Base-by-base conservation (phyloP, 2,888 invertebrate genomes). In the Tiliacea aurago region DNA sequence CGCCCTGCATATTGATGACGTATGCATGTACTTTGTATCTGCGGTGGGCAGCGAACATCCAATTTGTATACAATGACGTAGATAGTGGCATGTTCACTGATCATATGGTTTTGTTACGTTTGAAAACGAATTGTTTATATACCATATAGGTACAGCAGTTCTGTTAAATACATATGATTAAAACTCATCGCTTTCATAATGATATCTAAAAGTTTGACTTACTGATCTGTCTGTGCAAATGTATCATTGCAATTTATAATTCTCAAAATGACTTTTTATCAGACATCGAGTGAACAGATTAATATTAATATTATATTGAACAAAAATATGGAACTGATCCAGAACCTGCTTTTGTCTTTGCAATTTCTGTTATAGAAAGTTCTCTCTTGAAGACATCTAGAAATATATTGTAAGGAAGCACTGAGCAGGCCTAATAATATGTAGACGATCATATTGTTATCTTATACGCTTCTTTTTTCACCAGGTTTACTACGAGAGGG, bases 401-500 rank as follows among this genome's bases (percentile, higher is more conserved):
- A 43, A 43, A 43, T 43, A 43, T 13, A 43, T 4, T 3, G 43
- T 7, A 43, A 43, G 9, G 5, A 43, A 43, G 43, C 28, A 18
- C 10, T 1, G 18, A 55, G 7, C 55, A 55, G 23, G 15, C 53
- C 23, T 3, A 53, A 53, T 15, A 37, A 55, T 47, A 47, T 47
- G 18, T 6, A 47, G 23, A 18, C 6, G 18, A 18, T 23, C 10
- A n/a, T n/a, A 41, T 15, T 41, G n/a, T 5, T n/a, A 61, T 18
- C 62, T 4, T 18, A 11, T 62, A 23, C 4, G 20, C n/a, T 13
- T n/a, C 4, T 43, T 73, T n/a, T 72, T 55, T 37, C 10, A 65
- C 6, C 86, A 98, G 97, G 98, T 98, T 5, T 98, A 98, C 92
- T 98, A 98, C 92, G 98, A 98, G 90, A 94, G 98, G 53, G 97